Conservation (phyloP, 2,888 invertebrate genomes). For the Nesidiocoris tenuis region DNA sequence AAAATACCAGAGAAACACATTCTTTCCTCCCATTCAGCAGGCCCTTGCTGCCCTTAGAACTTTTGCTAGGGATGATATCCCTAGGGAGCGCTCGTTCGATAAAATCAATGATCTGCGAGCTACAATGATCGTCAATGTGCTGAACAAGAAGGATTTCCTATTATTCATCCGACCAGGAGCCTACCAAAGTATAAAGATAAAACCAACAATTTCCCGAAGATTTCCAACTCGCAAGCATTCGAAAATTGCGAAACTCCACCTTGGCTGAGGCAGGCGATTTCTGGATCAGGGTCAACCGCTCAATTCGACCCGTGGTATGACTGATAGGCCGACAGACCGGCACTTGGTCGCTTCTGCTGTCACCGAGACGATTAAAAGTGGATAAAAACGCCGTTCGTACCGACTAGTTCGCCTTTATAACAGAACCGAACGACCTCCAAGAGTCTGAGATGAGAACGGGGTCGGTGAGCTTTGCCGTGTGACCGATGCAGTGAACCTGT, state of each 20-base stretch:
- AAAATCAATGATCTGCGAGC: too few species aligned
- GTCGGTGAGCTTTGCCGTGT: not conserved
- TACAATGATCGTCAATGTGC: too few species aligned
- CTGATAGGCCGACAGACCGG: not conserved
- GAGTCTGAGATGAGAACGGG: not conserved
- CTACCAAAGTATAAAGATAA: too few species aligned
- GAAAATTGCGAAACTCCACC: not conserved
- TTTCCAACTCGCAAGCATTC: not conserved
- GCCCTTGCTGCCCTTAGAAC: too few species aligned
- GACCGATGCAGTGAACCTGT: too few species aligned
- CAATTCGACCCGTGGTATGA: not conserved
- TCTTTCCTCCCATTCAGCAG: too few species aligned
- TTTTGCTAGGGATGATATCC: too few species aligned
- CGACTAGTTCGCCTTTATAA: not conserved
- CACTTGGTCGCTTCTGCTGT: not conserved
- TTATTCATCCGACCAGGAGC: too few species aligned
- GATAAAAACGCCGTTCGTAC: not conserved
- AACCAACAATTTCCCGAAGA: too few species aligned
- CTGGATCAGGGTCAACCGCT: not conserved
- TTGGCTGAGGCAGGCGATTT: not conserved
- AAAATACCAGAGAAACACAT: too few species aligned
- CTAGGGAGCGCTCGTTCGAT: too few species aligned
- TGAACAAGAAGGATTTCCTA: too few species aligned
- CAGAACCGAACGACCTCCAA: not conserved
- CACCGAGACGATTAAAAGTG: not conserved